Evolutionary conservation across 2,888 invertebrate genomes (phyloP).

Genomic region (Drosophila testacea): DNA sequence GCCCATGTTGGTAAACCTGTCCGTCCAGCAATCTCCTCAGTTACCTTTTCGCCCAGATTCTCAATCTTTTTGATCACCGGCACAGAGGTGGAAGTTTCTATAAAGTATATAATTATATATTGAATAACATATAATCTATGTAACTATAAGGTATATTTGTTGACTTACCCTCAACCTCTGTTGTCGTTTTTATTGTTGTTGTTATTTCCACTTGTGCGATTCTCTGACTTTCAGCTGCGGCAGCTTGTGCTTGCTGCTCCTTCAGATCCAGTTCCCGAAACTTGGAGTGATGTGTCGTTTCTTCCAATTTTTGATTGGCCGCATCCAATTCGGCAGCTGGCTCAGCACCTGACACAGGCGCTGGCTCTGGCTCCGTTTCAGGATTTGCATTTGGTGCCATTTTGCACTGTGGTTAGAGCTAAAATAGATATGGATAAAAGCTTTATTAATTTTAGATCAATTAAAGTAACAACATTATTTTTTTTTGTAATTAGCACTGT

Average conservation of each 20-base stretch:
- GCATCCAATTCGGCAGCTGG: constrained; percentile 70
- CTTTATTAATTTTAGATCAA: no score
- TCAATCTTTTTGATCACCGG: constrained; percentile 83
- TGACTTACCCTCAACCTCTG: constrained; percentile 77
- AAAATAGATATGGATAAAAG: constrained; percentile 17
- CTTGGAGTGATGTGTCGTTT: constrained; percentile 77
- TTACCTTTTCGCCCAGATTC: constrained; percentile 86
- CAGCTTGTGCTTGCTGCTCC: constrained; percentile 53
- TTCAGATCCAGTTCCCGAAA: constrained; percentile 76
- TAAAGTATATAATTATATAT: background rate
- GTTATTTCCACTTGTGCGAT: constrained; percentile 77
- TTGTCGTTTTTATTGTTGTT: constrained; percentile 74
- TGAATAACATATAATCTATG: no score
- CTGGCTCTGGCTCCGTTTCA: constrained; percentile 77
- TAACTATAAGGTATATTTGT: no score
- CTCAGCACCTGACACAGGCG: constrained; percentile 67
- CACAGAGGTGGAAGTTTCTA: constrained; percentile 77
- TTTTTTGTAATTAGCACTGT: no score
- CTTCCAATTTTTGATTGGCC: constrained; percentile 78
- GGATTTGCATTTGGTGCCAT: constrained; percentile 83
- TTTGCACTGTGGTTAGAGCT: constrained; percentile 70
- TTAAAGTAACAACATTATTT: no score
- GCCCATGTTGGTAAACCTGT: constrained; percentile 94
- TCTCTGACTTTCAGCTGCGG: constrained; percentile 79
- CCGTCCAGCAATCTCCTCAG: constrained; percentile 88